phyloP scores from a whole-genome alignment of 2,797 vertebrate genomes.

The Mormyrus hasselquistii region DNA sequence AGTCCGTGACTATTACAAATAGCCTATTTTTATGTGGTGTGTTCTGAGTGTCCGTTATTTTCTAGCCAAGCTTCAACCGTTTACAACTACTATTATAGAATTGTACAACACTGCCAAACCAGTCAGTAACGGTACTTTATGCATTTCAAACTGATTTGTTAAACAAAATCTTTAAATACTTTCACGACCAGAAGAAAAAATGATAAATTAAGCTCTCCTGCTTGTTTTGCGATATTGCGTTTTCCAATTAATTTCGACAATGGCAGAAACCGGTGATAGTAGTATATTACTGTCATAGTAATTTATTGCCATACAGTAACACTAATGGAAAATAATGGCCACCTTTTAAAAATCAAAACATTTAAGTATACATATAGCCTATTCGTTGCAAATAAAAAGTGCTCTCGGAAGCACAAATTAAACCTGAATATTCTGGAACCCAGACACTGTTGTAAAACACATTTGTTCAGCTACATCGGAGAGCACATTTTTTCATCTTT shows the following conservation, averaged over 20 bases:
- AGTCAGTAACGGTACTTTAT: constrained; percentile 21
- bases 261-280: neutral
- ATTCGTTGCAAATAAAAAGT: neutral
- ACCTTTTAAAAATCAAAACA: neutral
- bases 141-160: neutral
- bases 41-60: neutral
- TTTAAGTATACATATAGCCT: neutral
- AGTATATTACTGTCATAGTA: neutral
- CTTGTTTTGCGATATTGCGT: neutral
- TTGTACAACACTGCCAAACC: constrained; percentile 8
- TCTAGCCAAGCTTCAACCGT: neutral
- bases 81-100: neutral
- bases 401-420: neutral
- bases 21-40: neutral
- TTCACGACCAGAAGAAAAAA: neutral
- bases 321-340: neutral
- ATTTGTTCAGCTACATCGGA: neutral
- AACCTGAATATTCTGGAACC: neutral
- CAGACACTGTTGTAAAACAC: neutral
- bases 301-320: neutral
- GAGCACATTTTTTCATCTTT: neutral
- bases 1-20: neutral
- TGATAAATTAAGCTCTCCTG: neutral
- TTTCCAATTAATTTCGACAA: constrained; percentile 7
- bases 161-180: constrained; percentile 4